Percentiles rank a stretch among this genome's conserved stretches.
Conservation (phyloP, 2,888 invertebrate species). For the Temnothorax ravouxi region DNA sequence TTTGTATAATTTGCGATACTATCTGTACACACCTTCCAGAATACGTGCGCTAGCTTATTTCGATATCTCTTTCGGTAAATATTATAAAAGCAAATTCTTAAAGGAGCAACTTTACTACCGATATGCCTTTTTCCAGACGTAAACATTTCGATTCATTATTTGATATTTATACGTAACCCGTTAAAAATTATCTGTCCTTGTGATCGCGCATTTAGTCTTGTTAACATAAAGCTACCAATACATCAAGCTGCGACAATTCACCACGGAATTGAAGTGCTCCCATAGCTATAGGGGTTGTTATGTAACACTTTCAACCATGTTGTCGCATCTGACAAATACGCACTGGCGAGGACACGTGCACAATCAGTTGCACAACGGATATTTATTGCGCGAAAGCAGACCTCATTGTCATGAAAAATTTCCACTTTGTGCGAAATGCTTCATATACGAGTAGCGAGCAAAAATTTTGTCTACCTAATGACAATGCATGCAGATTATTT, state of each 20-base stretch:
- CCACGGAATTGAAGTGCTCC: not conserved
- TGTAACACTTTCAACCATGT: slow-evolving; percentile 2
- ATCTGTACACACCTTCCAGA: not conserved
- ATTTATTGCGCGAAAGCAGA: not conserved
- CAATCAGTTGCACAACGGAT: slow-evolving; percentile 30
- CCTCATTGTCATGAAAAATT: not conserved
- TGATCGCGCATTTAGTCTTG: not conserved
- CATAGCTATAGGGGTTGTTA: slow-evolving; percentile 5
- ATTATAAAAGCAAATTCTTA: not conserved
- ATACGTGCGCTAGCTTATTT: not conserved
- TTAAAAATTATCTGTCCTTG: not conserved
- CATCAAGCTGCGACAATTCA: slow-evolving; percentile 9
- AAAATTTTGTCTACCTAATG: not conserved
- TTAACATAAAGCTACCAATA: not conserved
- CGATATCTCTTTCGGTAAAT: not conserved
- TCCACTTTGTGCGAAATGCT: not conserved
- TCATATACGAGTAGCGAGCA: too few relatives aligned
- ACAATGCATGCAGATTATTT: not conserved
- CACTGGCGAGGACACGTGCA: slow-evolving; percentile 1
- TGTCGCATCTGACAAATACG: not conserved
- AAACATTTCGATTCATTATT: slow-evolving; percentile 4
- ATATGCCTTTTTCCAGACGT: not conserved
- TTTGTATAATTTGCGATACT: not conserved
- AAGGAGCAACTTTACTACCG: not conserved
- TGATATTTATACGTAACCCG: not conserved